These are phyloP conservation scores for Aldabrachelys gigantea DNA, from an alignment of 2,113 vertebrate species.

Conservation along the genomic window DNA sequence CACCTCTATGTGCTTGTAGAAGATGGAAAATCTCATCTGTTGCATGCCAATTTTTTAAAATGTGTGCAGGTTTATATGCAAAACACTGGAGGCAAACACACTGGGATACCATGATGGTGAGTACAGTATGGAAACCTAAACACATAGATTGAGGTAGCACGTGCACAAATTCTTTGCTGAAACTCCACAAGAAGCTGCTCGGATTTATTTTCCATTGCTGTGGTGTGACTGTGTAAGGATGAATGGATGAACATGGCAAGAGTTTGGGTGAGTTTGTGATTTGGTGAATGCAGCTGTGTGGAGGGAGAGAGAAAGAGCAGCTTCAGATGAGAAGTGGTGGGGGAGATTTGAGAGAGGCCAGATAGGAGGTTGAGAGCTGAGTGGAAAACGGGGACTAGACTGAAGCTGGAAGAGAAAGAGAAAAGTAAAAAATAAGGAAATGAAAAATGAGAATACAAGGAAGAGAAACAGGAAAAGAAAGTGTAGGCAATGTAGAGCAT, in stretches of 20 bases:
- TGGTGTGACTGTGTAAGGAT: background rate
- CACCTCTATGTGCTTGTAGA: background rate
- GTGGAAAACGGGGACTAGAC: background rate
- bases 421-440: background rate
- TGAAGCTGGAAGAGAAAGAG: background rate
- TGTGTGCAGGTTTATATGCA: background rate
- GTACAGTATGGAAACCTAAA: background rate
- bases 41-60: background rate
- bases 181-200: background rate
- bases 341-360: background rate
- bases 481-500: background rate
- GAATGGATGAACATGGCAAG: background rate
- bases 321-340: background rate
- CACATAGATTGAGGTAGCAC: background rate
- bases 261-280: background rate
- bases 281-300: background rate
- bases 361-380: background rate
- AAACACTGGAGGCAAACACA: background rate
- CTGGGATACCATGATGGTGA: background rate
- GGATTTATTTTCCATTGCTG: background rate
- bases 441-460: background rate
- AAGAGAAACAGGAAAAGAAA: background rate
- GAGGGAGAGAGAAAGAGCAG: background rate
- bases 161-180: background rate
- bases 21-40: background rate